Conservation (phyloP, 2,113 vertebrate species). For the Nerophis ophidion region DNA sequence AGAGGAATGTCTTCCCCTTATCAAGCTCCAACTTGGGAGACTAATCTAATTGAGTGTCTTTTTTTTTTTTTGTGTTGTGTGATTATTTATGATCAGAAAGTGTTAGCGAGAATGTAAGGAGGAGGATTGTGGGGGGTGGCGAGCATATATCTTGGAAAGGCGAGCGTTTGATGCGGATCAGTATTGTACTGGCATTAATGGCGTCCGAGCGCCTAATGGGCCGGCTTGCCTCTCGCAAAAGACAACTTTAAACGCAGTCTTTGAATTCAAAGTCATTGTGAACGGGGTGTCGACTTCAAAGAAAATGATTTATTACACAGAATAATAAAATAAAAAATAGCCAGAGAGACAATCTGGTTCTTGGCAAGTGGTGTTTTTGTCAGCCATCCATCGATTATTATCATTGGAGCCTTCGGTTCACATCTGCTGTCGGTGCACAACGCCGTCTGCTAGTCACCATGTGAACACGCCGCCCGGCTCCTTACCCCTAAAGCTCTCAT, state of each 20-base stretch:
- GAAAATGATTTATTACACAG: slow-evolving; percentile 39
- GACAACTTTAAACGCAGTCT: slow-evolving; percentile 53
- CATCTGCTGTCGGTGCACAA: slow-evolving; percentile 45
- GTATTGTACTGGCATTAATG: slow-evolving; percentile 65
- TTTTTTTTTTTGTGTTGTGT: slow-evolving; percentile 53
- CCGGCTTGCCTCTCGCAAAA: slow-evolving; percentile 39
- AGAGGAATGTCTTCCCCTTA: slow-evolving; percentile 60
- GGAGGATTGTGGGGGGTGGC: slow-evolving; percentile 6
- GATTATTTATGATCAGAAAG: slow-evolving; percentile 78
- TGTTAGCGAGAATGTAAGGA: slow-evolving; percentile 62
- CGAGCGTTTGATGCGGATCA: slow-evolving; percentile 68
- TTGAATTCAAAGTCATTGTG: slow-evolving; percentile 54
- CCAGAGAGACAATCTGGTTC: slow-evolving; percentile 25
- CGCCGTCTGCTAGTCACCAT: slow-evolving; percentile 21
- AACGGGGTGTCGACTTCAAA: slow-evolving; percentile 28
- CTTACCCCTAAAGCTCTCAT: slow-evolving; percentile 69
- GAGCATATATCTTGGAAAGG: slow-evolving; percentile 60
- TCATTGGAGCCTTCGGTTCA: slow-evolving; percentile 28
- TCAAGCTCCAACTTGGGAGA: slow-evolving; percentile 70
- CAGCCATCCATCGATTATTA: slow-evolving; percentile 25
- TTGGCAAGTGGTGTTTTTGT: slow-evolving; percentile 27
- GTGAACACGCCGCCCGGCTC: slow-evolving; percentile 46
- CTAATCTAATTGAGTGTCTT: slow-evolving; percentile 74
- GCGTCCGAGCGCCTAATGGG: slow-evolving; percentile 56
- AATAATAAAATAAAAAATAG: slow-evolving; percentile 21